Percentiles rank a stretch among this genome's conserved stretches.
Conservation (phyloP, 2,113 vertebrate species). For the Nothobranchius furzeri region DNA sequence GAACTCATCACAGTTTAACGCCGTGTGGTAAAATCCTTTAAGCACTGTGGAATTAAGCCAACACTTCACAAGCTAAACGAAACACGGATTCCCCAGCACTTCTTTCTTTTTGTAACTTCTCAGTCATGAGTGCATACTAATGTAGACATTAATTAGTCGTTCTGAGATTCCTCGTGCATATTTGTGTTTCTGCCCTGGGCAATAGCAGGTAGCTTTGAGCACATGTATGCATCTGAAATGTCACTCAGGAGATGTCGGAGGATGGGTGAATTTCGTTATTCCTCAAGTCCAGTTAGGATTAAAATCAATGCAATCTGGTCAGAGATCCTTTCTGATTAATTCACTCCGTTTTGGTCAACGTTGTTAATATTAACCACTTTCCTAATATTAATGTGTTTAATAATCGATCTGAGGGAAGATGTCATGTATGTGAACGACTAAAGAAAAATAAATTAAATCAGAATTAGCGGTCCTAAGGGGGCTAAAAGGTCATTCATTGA, state of each 20-base stretch:
- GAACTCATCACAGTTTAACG: slow-evolving; percentile 44
- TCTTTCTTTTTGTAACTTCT: slow-evolving; percentile 29
- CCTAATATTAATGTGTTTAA: neutral
- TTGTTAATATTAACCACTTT: neutral
- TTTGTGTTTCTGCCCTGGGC: slow-evolving; percentile 31
- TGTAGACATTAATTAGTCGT: slow-evolving; percentile 70
- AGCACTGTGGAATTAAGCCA: neutral
- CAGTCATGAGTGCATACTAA: slow-evolving; percentile 63
- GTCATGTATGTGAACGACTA: neutral
- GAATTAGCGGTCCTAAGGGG: neutral
- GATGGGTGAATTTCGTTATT: slow-evolving; percentile 23
- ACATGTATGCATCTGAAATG: slow-evolving; percentile 1
- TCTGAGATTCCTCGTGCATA: slow-evolving; percentile 59
- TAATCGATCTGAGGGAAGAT: neutral
- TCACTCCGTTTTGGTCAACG: neutral
- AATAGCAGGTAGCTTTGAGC: slow-evolving; percentile 47
- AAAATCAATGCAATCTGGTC: slow-evolving; percentile 1
- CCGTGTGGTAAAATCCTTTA: slow-evolving; percentile 15
- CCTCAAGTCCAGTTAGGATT: neutral
- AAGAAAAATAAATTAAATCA: neutral
- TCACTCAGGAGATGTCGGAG: neutral
- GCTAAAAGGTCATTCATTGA: no score
- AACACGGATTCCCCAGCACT: slow-evolving; percentile 29
- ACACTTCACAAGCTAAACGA: slow-evolving; percentile 46
- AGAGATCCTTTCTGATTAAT: neutral